Evolutionary conservation across 2,797 vertebrate genomes (phyloP), one percentile per base, ranked within the genome.

Genomic region (Poecilia velifera): DNA sequence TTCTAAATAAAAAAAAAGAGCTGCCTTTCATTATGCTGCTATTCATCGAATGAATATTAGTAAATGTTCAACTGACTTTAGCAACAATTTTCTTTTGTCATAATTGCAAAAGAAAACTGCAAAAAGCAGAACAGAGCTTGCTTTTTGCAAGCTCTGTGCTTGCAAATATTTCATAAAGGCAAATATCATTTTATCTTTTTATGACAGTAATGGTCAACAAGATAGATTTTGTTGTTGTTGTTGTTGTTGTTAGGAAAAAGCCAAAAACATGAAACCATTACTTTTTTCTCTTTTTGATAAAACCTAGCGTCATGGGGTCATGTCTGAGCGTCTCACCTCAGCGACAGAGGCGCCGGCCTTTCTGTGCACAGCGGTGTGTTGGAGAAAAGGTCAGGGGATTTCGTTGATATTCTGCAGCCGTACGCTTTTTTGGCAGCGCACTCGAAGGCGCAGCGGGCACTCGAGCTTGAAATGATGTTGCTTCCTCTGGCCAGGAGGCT

Each of bases 401-500:
- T 78, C 82, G 88, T 95, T 95, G 91, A 88, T 91, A 93, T 92
- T 92, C 93, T 85, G 90, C 83, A 51, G 82, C 84, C 76, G 90
- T 90, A 81, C 76, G 47, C 76, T 82, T 81, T 90, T 85, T 93
- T 71, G 91, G 89, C 90, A 89, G 87, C 77, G 85, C 89, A 85
- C 90, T 88, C 81, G 82, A 87, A 81, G 78, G 84, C 78, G 76
- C 85, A 87, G 91, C 66, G 77, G 78, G 86, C 92, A 93, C 91
- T 93, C 89, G 73, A 89, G 91, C 93, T 81, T 94, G 94, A 95
- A 94, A 94, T 93, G 88, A 93, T 94, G 90, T 89, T 77, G 93
- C 91, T 89, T 91, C 89, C 86, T 86, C 74, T 49, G 91, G 89
- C 92, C 83, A 83, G 88, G 85, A 89, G 89, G 84, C 80, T 76